Conservation (phyloP, 1,140 invertebrate species). For the Habropoda laboriosa region DNA sequence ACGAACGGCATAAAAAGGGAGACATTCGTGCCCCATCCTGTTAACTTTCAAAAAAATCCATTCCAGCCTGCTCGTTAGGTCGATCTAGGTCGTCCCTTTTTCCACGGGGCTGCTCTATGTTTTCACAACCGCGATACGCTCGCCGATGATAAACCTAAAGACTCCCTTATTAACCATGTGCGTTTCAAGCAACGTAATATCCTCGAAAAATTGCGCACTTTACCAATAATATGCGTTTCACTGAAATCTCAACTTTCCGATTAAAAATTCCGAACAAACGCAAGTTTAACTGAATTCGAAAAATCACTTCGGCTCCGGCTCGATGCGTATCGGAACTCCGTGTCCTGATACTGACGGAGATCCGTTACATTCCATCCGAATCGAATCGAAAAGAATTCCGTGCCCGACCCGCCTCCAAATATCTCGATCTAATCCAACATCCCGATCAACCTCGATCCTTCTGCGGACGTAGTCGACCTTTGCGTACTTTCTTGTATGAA, state of each 20-base stretch:
- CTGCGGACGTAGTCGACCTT: too few species aligned
- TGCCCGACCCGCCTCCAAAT: too few species aligned
- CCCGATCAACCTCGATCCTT: too few species aligned
- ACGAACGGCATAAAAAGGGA: not conserved
- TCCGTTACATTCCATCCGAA: not conserved
- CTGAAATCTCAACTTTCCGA: not conserved
- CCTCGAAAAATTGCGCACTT: too few species aligned
- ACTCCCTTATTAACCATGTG: too few species aligned
- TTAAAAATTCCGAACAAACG: not conserved
- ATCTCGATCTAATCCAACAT: too few species aligned
- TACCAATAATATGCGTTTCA: not conserved
- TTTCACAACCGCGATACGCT: constrained; percentile 1
- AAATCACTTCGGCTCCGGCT: not conserved
- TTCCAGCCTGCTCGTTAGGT: constrained; percentile 1
- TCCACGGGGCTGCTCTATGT: not conserved
- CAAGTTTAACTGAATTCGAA: not conserved
- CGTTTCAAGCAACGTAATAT: too few species aligned
- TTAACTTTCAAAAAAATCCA: constrained; percentile 1
- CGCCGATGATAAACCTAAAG: too few species aligned
- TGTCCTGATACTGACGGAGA: not conserved
- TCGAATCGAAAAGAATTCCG: not conserved
- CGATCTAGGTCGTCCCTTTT: constrained; percentile 16
- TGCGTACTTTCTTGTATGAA: too few species aligned
- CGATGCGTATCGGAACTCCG: not conserved
- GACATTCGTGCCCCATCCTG: constrained; percentile 9